Conservation (phyloP, 2,113 vertebrate species). For the Egretta garzetta region DNA sequence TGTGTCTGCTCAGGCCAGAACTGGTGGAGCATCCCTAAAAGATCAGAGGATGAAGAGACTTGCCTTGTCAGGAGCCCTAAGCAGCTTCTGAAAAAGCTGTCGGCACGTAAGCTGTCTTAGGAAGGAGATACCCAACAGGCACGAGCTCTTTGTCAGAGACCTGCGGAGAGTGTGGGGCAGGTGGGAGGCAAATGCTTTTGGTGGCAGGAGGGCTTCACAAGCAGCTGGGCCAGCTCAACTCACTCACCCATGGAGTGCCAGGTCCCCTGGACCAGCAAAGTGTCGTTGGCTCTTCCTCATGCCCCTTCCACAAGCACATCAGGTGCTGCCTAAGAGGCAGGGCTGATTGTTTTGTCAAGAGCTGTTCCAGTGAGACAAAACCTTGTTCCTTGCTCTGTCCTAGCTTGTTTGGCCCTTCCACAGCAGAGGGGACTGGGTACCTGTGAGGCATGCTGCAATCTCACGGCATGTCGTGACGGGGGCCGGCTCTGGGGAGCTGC, state of each 20-base stretch:
- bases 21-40: not conserved
- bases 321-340: not conserved
- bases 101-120: not conserved
- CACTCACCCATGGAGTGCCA: not conserved
- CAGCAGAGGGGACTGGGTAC: not conserved
- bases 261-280: not conserved
- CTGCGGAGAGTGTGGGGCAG: not conserved
- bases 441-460: accelerated
- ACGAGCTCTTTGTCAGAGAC: not conserved
- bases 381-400: not conserved
- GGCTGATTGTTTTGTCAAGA: not conserved
- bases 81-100: not conserved
- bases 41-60: not conserved
- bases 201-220: not conserved
- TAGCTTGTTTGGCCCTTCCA: not conserved
- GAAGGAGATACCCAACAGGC: not conserved
- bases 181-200: not conserved
- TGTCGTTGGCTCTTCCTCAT: accelerated
- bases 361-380: not conserved
- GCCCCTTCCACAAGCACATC: not conserved
- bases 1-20: not conserved
- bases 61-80: not conserved
- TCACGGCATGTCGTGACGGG: accelerated
- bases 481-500: not conserved
- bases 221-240: not conserved